Conservation (phyloP, 2,888 invertebrate species). For the Calephelis perditalis region DNA sequence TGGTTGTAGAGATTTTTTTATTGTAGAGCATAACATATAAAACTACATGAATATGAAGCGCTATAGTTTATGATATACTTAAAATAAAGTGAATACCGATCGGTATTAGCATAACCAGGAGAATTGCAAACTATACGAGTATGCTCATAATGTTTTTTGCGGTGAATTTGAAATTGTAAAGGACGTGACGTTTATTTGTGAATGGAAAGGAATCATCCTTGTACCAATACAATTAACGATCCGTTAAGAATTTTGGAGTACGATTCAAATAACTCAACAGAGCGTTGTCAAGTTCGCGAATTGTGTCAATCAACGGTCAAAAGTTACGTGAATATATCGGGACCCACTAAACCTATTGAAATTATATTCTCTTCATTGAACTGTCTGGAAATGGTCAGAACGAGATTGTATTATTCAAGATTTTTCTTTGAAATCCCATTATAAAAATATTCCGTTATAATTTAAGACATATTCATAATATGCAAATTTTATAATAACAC, state of each 20-base stretch:
- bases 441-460: not conserved
- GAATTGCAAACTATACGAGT: no score
- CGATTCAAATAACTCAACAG: conserved; percentile 27
- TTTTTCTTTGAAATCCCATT: not conserved
- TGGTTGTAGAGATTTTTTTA: no score
- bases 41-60: no score
- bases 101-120: no score
- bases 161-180: conserved; percentile 22
- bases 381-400: not conserved
- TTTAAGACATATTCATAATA: not conserved
- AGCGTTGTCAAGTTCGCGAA: conserved; percentile 49
- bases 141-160: no score
- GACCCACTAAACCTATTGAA: conserved; percentile 37
- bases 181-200: not conserved
- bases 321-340: conserved; percentile 40
- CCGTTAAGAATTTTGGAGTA: conserved; percentile 7
- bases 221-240: conserved; percentile 7
- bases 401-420: not conserved
- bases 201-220: conserved; percentile 1
- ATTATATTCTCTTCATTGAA: conserved; percentile 37
- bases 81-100: no score
- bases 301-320: conserved; percentile 71
- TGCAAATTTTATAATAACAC: not conserved
- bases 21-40: no score
- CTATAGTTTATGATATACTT: no score